A percentile compares a stretch with the other conserved stretches of the same genome.
Conservation (phyloP, 92 coral and sea anemone species). For the Palythoa grandiflora region DNA sequence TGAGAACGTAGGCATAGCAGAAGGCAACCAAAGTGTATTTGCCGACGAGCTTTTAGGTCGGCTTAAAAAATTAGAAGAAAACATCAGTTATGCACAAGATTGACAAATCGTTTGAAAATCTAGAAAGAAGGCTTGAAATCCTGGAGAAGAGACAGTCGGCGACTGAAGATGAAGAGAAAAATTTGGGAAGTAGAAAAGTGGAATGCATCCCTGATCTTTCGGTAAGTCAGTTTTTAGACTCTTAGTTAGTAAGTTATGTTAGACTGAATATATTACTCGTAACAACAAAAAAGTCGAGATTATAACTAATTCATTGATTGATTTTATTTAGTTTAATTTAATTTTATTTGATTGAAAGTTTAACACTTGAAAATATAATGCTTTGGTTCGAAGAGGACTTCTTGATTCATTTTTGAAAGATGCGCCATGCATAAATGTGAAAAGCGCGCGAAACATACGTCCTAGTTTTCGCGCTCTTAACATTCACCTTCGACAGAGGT, state of each 20-base stretch:
- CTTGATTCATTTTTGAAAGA: not conserved
- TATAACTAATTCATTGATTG: not conserved
- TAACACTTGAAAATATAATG: not conserved
- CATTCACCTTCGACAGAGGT: not conserved
- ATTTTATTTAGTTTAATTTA: not conserved
- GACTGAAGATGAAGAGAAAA: not conserved
- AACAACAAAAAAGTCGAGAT: slow-evolving; percentile 6
- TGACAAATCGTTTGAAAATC: too few species aligned
- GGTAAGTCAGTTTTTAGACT: slow-evolving; percentile 9
- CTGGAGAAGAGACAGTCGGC: not conserved
- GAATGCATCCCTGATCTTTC: slow-evolving; percentile 15
- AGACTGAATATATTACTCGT: slow-evolving; percentile 8
- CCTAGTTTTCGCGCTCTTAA: not conserved
- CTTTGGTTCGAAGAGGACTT: slow-evolving; percentile 1
- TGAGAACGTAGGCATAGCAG: too few species aligned
- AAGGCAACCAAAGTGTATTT: too few species aligned
- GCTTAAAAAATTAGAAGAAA: too few species aligned
- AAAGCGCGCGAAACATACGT: not conserved
- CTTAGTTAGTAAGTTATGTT: not conserved
- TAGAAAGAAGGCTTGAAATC: too few species aligned
- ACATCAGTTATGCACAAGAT: too few species aligned
- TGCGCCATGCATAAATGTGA: not conserved
- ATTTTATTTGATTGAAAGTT: not conserved
- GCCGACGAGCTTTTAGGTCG: too few species aligned
- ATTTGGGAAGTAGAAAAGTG: slow-evolving; percentile 15